Evolutionary conservation across 2,888 invertebrate genomes (phyloP).

Genomic region (Thereva nobilitata): DNA sequence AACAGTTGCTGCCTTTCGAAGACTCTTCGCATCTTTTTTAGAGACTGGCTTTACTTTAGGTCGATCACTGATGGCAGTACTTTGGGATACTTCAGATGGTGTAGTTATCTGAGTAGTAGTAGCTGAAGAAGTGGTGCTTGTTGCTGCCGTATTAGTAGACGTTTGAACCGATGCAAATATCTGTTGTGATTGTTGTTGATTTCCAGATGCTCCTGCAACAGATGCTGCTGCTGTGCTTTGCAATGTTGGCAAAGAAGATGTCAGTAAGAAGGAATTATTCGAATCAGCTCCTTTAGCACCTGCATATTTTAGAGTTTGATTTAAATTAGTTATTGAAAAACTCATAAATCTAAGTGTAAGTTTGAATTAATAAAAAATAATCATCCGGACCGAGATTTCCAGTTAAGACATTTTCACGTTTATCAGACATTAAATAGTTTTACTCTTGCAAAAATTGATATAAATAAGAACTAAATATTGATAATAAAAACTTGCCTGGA

Average conservation of each 20-base stretch:
- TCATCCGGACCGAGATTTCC: no score
- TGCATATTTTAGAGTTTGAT: background rate
- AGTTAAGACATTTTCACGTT: background rate
- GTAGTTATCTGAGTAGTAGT: slow-evolving; percentile 53
- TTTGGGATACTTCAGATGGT: slow-evolving; percentile 61
- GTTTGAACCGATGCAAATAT: slow-evolving; percentile 3
- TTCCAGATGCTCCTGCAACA: slow-evolving; percentile 49
- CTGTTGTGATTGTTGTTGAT: slow-evolving; percentile 44
- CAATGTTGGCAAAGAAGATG: slow-evolving; percentile 38
- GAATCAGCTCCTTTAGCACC: slow-evolving; percentile 36
- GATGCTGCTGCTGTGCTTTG: slow-evolving; percentile 44
- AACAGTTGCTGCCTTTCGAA: slow-evolving; percentile 65
- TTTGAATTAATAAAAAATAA: no score
- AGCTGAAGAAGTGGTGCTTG: slow-evolving; percentile 27
- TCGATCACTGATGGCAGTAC: slow-evolving; percentile 80
- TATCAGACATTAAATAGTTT: background rate
- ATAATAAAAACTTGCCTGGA: slow-evolving; percentile 42
- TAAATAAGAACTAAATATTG: slow-evolving; percentile 6
- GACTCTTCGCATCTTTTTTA: slow-evolving; percentile 78
- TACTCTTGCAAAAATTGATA: slow-evolving; percentile 3
- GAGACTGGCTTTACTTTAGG: slow-evolving; percentile 81
- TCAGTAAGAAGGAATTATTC: slow-evolving; percentile 39
- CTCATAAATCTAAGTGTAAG: no score
- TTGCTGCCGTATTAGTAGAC: slow-evolving; percentile 39
- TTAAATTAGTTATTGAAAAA: background rate